phyloP scores from a whole-genome alignment of 2,113 vertebrate genomes.

The Uria lomvia region DNA sequence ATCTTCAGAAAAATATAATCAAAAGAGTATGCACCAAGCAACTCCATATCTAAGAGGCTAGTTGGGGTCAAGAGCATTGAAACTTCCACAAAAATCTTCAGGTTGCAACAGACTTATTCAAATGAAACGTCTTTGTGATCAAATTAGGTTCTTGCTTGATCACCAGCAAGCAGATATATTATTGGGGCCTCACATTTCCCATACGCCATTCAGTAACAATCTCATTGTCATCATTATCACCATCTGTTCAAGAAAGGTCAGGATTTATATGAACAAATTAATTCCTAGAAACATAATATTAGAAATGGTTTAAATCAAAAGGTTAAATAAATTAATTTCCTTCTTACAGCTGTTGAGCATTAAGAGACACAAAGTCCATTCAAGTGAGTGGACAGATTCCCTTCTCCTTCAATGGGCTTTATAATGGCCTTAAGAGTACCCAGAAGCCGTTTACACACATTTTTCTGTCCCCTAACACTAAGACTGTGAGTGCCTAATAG shows the following conservation, averaged over 20 bases:
- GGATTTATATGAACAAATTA: neutral
- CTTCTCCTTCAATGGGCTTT: neutral
- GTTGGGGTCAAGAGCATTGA: neutral
- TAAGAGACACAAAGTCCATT: neutral
- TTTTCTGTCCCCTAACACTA: neutral
- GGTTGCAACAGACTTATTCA: neutral
- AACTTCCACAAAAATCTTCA: neutral
- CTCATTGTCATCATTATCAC: neutral
- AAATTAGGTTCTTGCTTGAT: neutral
- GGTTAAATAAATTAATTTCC: constrained; percentile 22
- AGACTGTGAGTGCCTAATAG: neutral
- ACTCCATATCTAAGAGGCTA: neutral
- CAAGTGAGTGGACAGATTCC: neutral
- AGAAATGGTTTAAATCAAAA: constrained; percentile 12
- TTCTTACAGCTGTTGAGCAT: neutral
- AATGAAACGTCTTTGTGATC: neutral
- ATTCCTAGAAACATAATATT: constrained; percentile 15
- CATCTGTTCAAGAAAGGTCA: constrained; percentile 42
- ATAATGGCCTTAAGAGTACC: neutral
- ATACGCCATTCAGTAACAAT: neutral
- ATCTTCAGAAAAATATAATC: neutral
- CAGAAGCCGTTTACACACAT: neutral
- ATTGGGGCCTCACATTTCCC: neutral
- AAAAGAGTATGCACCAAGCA: neutral
- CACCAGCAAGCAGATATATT: neutral